phyloP scores from a whole-genome alignment of 2,113 vertebrate species.

The Electrona antarctica region DNA sequence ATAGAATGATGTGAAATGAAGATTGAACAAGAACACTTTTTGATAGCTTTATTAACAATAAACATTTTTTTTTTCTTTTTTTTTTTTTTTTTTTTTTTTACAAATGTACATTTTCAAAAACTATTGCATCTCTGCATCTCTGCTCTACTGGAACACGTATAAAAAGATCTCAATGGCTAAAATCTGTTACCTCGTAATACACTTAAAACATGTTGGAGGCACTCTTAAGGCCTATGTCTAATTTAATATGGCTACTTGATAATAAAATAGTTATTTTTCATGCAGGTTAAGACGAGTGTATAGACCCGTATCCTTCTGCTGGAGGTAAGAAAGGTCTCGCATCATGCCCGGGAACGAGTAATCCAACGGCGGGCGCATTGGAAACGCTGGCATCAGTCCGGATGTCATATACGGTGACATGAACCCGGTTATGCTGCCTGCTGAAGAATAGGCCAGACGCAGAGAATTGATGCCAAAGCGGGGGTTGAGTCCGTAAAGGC shows the following conservation, averaged over 20 bases:
- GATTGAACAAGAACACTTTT: slow-evolving; percentile 1
- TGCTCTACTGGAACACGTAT: background rate
- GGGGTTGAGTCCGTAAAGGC: slow-evolving; percentile 77
- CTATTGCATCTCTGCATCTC: slow-evolving; percentile 10
- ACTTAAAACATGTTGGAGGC: slow-evolving; percentile 17
- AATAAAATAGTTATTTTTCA: slow-evolving; percentile 63
- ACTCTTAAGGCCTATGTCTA: slow-evolving; percentile 2
- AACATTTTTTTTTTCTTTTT: slow-evolving; percentile 32
- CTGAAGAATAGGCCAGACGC: slow-evolving; percentile 81
- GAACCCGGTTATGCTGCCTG: slow-evolving; percentile 76
- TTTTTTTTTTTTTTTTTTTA: slow-evolving; percentile 39
- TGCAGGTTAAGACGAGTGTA: slow-evolving; percentile 73
- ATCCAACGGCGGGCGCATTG: slow-evolving; percentile 81
- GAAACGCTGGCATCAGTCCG: slow-evolving; percentile 83
- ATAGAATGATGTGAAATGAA: background rate
- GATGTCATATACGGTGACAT: slow-evolving; percentile 84
- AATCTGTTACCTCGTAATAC: background rate
- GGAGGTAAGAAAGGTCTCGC: slow-evolving; percentile 80
- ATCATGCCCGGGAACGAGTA: slow-evolving; percentile 83
- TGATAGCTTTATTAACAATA: slow-evolving; percentile 58
- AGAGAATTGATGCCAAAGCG: slow-evolving; percentile 82
- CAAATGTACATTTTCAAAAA: slow-evolving; percentile 47
- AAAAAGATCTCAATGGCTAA: background rate
- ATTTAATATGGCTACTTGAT: background rate
- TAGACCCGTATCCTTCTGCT: slow-evolving; percentile 78